Percentiles rank a stretch among this genome's conserved stretches.
Conservation (phyloP, 2,888 invertebrate species). For the Callinectes sapidus region DNA sequence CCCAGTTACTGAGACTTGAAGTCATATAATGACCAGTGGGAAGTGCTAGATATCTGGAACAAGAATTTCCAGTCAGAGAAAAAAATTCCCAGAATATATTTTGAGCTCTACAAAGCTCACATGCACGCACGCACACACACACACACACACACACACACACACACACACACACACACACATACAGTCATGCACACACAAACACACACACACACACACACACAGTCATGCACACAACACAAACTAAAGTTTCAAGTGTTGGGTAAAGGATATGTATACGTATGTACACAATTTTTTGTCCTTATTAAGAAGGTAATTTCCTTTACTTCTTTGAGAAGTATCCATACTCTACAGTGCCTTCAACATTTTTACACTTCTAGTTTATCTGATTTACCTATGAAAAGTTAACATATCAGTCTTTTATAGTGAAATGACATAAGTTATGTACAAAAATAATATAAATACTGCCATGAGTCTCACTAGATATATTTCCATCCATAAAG, state of each 20-base stretch:
- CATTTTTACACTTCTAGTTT: background rate
- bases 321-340: constrained; percentile 27
- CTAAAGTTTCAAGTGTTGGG: background rate
- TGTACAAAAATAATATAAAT: constrained; percentile 41
- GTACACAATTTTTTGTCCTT: background rate
- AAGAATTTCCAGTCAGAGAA: background rate
- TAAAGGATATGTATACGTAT: background rate
- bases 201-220: background rate
- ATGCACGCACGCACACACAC: background rate
- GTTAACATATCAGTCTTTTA: background rate
- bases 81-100: background rate
- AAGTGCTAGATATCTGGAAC: background rate
- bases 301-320: background rate
- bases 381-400: background rate
- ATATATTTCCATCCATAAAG: constrained; percentile 19
- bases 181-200: too few relatives aligned
- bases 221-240: background rate
- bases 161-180: background rate
- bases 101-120: background rate
- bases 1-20: constrained; percentile 20
- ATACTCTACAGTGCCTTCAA: background rate
- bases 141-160: background rate
- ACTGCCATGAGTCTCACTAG: constrained; percentile 36
- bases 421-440: background rate
- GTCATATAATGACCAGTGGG: constrained; percentile 31